A percentile compares a stretch with the other conserved stretches of the same genome.
phyloP scores from a whole-genome alignment of 1,140 invertebrate species.

The Leptinotarsa defecta region DNA sequence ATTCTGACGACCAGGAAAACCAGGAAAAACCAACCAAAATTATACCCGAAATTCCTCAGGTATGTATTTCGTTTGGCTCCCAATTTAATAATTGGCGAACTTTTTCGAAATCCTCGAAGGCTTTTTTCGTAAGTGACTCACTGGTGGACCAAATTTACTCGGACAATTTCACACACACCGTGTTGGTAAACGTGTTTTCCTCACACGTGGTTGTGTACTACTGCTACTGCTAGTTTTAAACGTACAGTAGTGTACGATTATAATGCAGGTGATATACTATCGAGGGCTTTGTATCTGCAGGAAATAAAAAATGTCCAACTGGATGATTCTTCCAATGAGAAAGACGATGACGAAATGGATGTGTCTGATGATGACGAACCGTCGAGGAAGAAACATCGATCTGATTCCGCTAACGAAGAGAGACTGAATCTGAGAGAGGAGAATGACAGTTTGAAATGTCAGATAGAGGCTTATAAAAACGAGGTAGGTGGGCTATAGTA shows the following conservation, averaged over 20 bases:
- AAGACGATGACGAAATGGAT: constrained; percentile 80
- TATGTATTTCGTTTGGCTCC: too few species aligned
- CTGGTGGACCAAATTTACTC: constrained; percentile 7
- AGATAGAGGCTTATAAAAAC: constrained; percentile 93
- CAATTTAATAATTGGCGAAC: too few species aligned
- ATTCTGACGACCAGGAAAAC: too few species aligned
- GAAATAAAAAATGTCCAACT: constrained; percentile 78
- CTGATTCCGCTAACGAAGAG: constrained; percentile 58
- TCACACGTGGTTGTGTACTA: background rate
- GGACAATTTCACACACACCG: background rate
- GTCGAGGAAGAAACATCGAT: constrained; percentile 54
- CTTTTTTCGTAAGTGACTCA: too few species aligned
- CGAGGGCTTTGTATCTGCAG: constrained; percentile 57
- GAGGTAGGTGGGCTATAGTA: constrained; percentile 63
- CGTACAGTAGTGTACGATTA: too few species aligned
- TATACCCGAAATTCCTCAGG: too few species aligned
- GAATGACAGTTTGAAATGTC: constrained; percentile 88
- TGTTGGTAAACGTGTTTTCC: background rate
- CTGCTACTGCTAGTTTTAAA: too few species aligned
- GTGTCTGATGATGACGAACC: constrained; percentile 75
- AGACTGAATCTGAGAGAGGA: constrained; percentile 70
- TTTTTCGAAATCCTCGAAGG: too few species aligned
- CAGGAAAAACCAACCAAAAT: too few species aligned
- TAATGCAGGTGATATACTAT: too few species aligned
- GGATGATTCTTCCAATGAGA: constrained; percentile 71